Conservation (phyloP, 2,797 vertebrate species). For the Tapera naevia region DNA sequence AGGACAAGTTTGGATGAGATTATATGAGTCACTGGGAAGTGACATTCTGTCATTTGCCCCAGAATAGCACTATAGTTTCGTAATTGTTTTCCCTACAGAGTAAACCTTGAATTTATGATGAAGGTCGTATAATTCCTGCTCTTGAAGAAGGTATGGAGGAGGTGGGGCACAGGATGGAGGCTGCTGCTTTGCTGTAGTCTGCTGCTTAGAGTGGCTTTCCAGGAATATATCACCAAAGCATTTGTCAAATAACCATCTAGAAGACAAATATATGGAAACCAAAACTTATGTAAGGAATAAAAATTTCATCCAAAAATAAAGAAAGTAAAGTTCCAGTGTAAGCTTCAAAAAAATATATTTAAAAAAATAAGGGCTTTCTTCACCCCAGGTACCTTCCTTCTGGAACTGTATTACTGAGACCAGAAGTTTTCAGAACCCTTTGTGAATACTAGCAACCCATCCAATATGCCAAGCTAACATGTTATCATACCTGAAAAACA, state of each 20-base stretch:
- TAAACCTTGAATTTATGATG: not conserved
- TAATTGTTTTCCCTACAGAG: not conserved
- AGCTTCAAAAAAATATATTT: not conserved
- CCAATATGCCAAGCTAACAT: too few species aligned
- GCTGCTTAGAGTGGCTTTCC: not conserved
- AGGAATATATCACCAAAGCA: not conserved
- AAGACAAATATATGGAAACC: not conserved
- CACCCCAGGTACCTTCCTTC: not conserved
- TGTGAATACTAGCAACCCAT: not conserved
- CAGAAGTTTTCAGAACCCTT: not conserved
- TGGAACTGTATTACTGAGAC: not conserved
- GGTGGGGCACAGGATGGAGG: not conserved
- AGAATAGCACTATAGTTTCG: conserved; percentile 10
- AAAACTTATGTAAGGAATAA: not conserved
- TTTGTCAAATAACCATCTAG: not conserved
- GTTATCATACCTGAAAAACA: not conserved
- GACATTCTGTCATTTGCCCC: not conserved
- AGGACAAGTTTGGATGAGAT: not conserved
- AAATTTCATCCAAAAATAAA: not conserved
- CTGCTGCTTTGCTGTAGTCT: not conserved
- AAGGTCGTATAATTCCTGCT: not conserved
- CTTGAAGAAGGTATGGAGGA: not conserved
- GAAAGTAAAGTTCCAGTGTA: not conserved
- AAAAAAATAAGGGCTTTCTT: not conserved
- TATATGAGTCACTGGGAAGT: conserved; percentile 16